Conservation (phyloP, 1,140 invertebrate species). For the Atta cephalotes region DNA sequence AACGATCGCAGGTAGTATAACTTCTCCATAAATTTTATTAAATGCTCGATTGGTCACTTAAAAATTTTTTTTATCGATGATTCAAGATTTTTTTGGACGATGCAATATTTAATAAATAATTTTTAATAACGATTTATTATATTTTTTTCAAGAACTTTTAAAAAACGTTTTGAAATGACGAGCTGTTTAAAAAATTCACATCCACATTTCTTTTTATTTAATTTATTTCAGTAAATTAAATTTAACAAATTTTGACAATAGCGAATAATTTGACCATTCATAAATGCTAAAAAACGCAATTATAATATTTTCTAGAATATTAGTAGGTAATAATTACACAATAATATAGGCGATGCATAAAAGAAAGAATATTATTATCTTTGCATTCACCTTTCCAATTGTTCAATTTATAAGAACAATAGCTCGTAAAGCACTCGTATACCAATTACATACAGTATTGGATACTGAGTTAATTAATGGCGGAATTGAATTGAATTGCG, state of each 20-base stretch:
- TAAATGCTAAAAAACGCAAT: background rate
- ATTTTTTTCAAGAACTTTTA: background rate
- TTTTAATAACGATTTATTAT: background rate
- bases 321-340: background rate
- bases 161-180: background rate
- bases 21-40: background rate
- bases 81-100: background rate
- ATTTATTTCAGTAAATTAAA: background rate
- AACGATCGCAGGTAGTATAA: slow-evolving; percentile 1
- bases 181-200: background rate
- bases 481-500: slow-evolving; percentile 44
- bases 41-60: background rate
- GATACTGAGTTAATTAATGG: slow-evolving; percentile 39
- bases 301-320: background rate
- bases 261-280: background rate
- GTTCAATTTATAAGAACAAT: slow-evolving; percentile 47
- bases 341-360: background rate
- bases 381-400: background rate
- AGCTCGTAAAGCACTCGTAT: slow-evolving; percentile 34
- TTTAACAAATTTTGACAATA: background rate
- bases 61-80: background rate
- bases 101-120: background rate
- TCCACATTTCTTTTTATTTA: background rate
- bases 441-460: slow-evolving; percentile 17
- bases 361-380: background rate